phyloP scores from a whole-genome alignment of 2,888 invertebrate genomes.

The Ellobium chinense region DNA sequence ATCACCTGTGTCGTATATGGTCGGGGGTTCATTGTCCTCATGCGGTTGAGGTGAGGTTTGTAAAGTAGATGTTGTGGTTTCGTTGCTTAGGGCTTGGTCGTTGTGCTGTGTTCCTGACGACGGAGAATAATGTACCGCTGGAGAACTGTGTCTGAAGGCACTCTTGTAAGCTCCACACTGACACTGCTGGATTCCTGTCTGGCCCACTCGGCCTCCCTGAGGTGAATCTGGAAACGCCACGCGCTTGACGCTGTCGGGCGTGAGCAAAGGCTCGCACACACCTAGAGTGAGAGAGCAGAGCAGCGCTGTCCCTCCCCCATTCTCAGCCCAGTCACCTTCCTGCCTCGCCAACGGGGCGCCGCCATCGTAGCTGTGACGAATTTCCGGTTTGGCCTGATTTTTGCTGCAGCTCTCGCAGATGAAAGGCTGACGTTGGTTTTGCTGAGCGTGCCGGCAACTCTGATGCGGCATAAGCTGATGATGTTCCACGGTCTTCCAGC shows the following conservation, averaged over 20 bases:
- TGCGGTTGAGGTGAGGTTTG: neutral
- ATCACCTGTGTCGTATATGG: constrained; percentile 6
- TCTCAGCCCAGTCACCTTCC: constrained; percentile 24
- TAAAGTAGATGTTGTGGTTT: neutral
- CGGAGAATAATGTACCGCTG: neutral
- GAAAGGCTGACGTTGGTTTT: neutral
- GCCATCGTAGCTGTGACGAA: neutral
- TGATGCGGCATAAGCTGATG: neutral
- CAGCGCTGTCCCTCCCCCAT: constrained; percentile 28
- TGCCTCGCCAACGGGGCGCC: neutral
- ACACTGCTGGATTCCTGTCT: neutral
- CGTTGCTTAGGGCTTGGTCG: neutral
- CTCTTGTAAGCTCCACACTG: neutral
- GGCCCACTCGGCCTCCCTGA: neutral
- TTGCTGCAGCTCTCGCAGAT: constrained; percentile 8
- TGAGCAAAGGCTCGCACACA: constrained; percentile 39
- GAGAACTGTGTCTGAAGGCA: neutral
- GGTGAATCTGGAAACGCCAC: constrained; percentile 17
- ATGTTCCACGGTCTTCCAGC: constrained; percentile 19
- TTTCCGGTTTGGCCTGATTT: neutral
- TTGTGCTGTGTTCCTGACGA: neutral
- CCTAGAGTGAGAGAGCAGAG: constrained; percentile 41
- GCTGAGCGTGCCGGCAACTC: neutral
- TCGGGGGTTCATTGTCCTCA: neutral
- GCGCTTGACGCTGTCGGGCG: constrained; percentile 33